A percentile compares a stretch with the other conserved stretches of the same genome.
Evolutionary conservation across 2,797 vertebrate genomes (phyloP).

Genomic region (Pantherophis alleghaniensis): DNA sequence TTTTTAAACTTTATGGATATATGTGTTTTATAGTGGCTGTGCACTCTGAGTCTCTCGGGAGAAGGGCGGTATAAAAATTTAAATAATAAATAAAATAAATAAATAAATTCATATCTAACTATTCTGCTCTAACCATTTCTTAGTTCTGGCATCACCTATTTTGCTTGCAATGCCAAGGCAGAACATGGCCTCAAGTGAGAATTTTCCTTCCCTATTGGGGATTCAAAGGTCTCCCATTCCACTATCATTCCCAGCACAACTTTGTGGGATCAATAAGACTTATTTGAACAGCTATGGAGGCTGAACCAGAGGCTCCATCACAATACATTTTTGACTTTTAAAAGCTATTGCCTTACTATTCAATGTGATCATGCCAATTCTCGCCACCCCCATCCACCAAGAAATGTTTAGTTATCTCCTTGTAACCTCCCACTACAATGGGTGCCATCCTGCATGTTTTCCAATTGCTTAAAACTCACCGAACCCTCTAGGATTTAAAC

Average conservation of each 20-base stretch:
- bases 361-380: background rate
- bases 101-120: background rate
- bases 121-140: background rate
- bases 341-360: background rate
- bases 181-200: background rate
- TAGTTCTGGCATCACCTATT: background rate
- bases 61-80: too few species aligned
- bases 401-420: background rate
- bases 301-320: background rate
- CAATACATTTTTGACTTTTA: background rate
- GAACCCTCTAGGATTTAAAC: background rate
- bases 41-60: too few species aligned
- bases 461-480: background rate
- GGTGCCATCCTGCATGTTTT: background rate
- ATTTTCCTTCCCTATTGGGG: background rate
- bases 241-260: background rate
- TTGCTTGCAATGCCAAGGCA: background rate
- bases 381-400: background rate
- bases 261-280: background rate
- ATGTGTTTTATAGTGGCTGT: too few species aligned
- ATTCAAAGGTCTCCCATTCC: background rate
- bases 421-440: background rate
- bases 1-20: too few species aligned
- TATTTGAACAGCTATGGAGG: background rate
- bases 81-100: too few species aligned